These are phyloP conservation scores for Damaliscus lunatus DNA, from an alignment of 2,113 vertebrate genomes.

Conservation along the genomic window DNA sequence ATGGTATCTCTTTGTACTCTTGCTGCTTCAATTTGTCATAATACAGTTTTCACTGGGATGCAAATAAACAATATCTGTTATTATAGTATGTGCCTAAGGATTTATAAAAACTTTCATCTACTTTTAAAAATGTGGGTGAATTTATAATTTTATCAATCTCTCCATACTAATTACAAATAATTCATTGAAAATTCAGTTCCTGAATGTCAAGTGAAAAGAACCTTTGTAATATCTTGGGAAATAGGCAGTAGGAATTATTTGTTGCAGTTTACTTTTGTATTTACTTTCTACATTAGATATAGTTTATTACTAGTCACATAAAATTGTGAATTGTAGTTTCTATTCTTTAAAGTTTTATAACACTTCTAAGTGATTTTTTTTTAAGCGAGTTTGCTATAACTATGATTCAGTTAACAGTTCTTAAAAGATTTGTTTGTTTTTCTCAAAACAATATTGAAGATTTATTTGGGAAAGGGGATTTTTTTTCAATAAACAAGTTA, in stretches of 20 bases:
- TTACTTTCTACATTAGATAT: not conserved
- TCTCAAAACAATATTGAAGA: not conserved
- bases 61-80: not conserved
- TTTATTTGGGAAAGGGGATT: not conserved
- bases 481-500: not conserved
- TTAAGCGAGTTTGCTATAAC: not conserved
- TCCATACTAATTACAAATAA: not conserved
- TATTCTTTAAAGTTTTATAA: not conserved
- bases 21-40: not conserved
- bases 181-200: not conserved
- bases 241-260: not conserved
- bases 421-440: not conserved
- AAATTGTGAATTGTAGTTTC: not conserved
- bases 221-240: not conserved
- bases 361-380: not conserved
- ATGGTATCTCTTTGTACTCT: not conserved
- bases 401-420: not conserved
- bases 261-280: not conserved
- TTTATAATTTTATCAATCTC: not conserved
- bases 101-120: not conserved
- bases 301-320: not conserved
- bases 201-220: not conserved
- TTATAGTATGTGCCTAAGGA: not conserved
- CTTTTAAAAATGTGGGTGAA: not conserved
- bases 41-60: not conserved